Evolutionary conservation across 1,140 invertebrate genomes (phyloP), one percentile per base, ranked within the genome.

Genomic region (Sitodiplosis mosellana): DNA sequence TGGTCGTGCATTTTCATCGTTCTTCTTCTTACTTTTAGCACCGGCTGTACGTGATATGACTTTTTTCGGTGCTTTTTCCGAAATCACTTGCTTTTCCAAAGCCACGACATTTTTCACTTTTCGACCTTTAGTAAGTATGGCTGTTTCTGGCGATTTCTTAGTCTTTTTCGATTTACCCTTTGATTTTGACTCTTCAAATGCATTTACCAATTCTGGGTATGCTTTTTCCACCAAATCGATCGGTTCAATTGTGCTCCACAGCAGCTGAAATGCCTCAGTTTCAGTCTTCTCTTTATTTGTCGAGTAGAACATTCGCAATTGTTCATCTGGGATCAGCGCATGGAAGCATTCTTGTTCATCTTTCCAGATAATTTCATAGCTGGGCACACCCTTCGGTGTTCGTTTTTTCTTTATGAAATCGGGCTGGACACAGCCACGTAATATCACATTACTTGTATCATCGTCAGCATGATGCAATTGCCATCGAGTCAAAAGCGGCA

Each of bases 401-500:
- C 63, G 57, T 46, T 65, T 69, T 56, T 81, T 81, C 21, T 71
- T 68, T 50, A 81, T 77, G 45, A 55, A 59, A 21, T 68, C 53
- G 0, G 75, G 74, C 43, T 59, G 48, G 36, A 74, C 54, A 45
- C 63, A 45, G 43, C 58, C 54, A 41, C 55, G 45, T 8, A 55
- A 51, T n/a, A n/a, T 2, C 43, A 53, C 3, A 52, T 42, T 21
- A 6, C 14, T 34, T 37, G 11, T 27, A 20, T 40, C 14, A 20
- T 12, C 8, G 36, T 49, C 27, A 22, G 52, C 53, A 59, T 74
- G 62, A 43, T 64, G 37, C 34, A 80, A 54, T 54, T 80, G 78
- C 80, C 80, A 83, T 42, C 82, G 71, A 1, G 80, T 85, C 4
- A 82, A 57, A 12, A 90, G 57, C 0, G 83, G 81, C 47, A 88